These are phyloP conservation scores for Loxodonta africana DNA, from an alignment of 2,113 vertebrate species.

Conservation along the genomic window DNA sequence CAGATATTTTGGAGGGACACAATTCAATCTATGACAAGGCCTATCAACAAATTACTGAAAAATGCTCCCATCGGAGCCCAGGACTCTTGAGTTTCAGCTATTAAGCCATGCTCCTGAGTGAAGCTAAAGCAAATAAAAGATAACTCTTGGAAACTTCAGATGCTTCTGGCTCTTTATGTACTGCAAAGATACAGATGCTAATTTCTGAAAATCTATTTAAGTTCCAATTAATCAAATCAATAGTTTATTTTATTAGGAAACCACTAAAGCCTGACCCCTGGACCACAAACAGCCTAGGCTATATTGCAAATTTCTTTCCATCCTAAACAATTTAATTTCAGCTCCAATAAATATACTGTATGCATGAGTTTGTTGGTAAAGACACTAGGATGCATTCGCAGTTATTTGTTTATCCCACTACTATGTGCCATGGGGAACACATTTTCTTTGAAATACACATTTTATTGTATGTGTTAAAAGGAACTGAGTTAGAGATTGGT, in stretches of 20 bases:
- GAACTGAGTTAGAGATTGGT: not conserved
- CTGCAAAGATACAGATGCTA: not conserved
- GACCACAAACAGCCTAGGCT: not conserved
- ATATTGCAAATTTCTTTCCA: not conserved
- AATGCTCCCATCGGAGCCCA: not conserved
- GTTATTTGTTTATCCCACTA: not conserved
- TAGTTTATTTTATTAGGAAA: conserved; percentile 23
- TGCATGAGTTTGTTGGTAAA: not conserved
- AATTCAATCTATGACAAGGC: not conserved
- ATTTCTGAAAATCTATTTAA: conserved; percentile 24
- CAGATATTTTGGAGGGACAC: too few relatives aligned
- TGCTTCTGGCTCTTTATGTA: not conserved
- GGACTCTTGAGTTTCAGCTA: not conserved
- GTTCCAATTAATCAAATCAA: not conserved
- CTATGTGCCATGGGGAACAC: not conserved
- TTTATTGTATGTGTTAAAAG: not conserved
- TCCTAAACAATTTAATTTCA: conserved; percentile 27
- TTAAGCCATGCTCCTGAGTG: not conserved
- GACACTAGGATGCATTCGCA: not conserved
- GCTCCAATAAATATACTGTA: not conserved
- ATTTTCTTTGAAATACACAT: conserved; percentile 23
- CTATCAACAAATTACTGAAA: not conserved
- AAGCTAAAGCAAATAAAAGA: conserved; percentile 40
- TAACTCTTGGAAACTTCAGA: not conserved
- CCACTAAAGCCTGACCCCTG: not conserved